These are phyloP conservation scores for Heliornis fulica DNA, from an alignment of 2,113 vertebrate genomes.

Conservation along the genomic window DNA sequence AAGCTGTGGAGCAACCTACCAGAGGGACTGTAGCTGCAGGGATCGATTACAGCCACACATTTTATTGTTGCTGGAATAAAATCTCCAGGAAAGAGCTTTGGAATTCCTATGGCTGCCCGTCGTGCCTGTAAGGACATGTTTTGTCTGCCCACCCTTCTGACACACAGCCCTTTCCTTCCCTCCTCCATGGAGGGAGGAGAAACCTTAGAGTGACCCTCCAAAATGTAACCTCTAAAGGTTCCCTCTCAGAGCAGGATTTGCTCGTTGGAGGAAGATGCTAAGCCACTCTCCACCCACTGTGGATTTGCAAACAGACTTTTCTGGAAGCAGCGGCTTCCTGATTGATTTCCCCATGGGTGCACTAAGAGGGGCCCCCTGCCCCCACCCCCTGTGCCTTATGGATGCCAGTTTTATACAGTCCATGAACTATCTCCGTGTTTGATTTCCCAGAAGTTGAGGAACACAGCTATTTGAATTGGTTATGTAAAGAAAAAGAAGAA, in stretches of 20 bases:
- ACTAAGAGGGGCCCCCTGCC: neutral
- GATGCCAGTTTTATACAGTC: neutral
- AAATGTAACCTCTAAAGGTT: neutral
- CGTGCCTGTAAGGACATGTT: neutral
- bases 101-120: neutral
- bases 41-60: neutral
- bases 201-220: neutral
- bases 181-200: neutral
- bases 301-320: neutral
- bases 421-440: neutral
- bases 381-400: neutral
- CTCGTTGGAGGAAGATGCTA: accelerated
- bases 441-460: neutral
- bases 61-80: neutral
- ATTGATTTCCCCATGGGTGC: neutral
- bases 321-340: neutral
- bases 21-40: neutral
- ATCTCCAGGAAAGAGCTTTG: neutral
- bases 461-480: neutral
- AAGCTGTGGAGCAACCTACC: neutral
- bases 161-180: neutral
- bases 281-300: accelerated
- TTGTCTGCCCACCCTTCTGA: accelerated
- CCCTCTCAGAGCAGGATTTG: accelerated
- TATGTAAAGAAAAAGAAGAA: neutral